Evolutionary conservation across 35 echinoderm and acorn worm genomes (phyloP).

Genomic region (Hemicentrotus pulcherrimus): DNA sequence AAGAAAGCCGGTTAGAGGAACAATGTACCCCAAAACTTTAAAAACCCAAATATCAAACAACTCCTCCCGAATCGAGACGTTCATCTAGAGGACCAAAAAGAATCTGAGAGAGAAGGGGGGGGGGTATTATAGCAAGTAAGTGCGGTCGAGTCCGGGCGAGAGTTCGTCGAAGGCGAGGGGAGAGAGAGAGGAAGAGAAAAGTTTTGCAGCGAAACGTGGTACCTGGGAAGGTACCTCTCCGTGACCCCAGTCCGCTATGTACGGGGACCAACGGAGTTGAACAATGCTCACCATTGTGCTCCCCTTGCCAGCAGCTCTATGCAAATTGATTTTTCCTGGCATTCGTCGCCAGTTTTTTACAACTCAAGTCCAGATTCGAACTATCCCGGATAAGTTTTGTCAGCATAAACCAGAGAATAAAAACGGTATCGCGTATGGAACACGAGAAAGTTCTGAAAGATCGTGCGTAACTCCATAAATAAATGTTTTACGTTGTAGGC

Average conservation of each 20-base stretch:
- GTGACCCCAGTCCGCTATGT: background rate
- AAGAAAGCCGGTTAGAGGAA: too few species aligned
- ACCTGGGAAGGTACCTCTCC: background rate
- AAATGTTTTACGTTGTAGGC: too few species aligned
- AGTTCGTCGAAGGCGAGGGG: background rate
- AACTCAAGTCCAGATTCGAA: background rate
- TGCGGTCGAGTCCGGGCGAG: too few species aligned
- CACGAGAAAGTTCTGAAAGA: too few species aligned
- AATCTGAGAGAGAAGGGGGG: background rate
- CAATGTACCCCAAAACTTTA: too few species aligned
- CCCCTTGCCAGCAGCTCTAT: background rate
- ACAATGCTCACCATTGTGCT: slow-evolving; percentile 16
- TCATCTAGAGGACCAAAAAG: background rate
- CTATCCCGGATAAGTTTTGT: background rate
- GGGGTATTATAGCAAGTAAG: background rate
- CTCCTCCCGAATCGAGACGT: too few species aligned
- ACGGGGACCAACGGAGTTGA: slow-evolving; percentile 3
- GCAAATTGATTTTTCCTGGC: slow-evolving; percentile 23
- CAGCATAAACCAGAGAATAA: background rate
- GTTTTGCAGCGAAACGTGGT: background rate
- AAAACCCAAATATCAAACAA: too few species aligned
- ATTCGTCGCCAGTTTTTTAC: background rate
- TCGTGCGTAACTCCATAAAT: too few species aligned
- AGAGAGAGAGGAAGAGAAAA: slow-evolving; percentile 36
- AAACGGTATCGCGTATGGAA: too few species aligned